Evolutionary conservation across 2,113 vertebrate genomes (phyloP), one percentile per base, ranked within the genome.

Genomic region (Casuarius casuarius): DNA sequence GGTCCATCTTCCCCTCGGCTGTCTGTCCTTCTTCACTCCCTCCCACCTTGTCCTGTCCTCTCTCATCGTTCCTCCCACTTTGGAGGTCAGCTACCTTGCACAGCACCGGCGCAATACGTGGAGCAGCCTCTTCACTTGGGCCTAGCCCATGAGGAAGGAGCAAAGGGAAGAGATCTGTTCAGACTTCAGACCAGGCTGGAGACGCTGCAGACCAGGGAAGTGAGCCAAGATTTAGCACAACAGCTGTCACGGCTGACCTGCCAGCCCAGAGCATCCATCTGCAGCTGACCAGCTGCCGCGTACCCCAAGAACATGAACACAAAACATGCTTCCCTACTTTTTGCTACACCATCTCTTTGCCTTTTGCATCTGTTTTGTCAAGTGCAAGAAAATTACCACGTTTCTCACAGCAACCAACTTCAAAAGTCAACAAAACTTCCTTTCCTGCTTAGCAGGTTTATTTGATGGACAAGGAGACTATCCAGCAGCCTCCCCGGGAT

Each of bases 151-250:
- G 42, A 91, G 48, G 51, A 87, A n/a, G 0, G 4, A 59, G 42
- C 48, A 38, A 92, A 72, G 65, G 48, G 84, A 59, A 40, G 73
- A 61, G 44, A 61, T 87, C 81, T 59, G 61, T 80, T 87, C n/a
- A 71, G 4, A 6, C 31, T 80, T 87, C n/a, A 71, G 4, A 6
- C 31, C 16, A 13, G 46, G 40, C 74, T 83, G 62, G 13, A 72
- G 75, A 87, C 68, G 38, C 59, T 90, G n/a, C 2, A 3, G 67
- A 83, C 20, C 31, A 89, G 84, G 81, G 91, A 92, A 85, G 33
- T 10, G 79, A 83, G 94, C 85, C 94, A 95, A 93, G 54, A 87
- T 93, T 94, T 94, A 88, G 87, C 79, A 85, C 90, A 95, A 97
- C 75, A 96, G 59, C 94, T 91, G 90, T 83, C 78, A 86, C 62